A percentile compares a stretch with the other conserved stretches of the same genome.
Conservation (phyloP, 2,888 invertebrate genomes). For the Chaitophorus viminalis region DNA sequence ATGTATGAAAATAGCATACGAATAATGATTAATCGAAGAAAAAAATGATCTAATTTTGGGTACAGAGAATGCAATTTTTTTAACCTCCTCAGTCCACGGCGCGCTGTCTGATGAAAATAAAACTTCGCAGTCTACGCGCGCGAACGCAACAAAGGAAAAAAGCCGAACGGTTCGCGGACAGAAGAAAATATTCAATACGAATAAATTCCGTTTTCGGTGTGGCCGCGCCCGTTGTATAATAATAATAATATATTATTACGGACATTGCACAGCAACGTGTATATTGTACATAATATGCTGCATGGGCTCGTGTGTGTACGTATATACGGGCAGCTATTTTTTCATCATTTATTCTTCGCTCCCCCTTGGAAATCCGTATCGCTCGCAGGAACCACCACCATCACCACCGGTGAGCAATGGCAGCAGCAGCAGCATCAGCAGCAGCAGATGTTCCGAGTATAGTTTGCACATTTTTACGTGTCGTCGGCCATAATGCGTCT, state of each 20-base stretch:
- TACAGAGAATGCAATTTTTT: too few species aligned
- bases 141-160: not conserved
- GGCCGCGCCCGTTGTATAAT: not conserved
- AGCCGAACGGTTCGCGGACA: not conserved
- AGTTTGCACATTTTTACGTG: slow-evolving; percentile 20
- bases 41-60: too few species aligned
- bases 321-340: not conserved
- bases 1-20: too few species aligned
- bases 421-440: not conserved
- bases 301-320: too few species aligned
- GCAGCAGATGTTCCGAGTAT: slow-evolving; percentile 20
- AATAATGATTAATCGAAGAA: too few species aligned
- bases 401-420: not conserved
- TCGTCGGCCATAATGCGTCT: not conserved
- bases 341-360: not conserved
- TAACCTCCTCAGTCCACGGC: too few species aligned
- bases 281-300: too few species aligned
- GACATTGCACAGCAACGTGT: too few species aligned
- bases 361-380: not conserved
- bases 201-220: not conserved
- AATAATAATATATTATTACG: too few species aligned
- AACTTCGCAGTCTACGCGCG: not conserved
- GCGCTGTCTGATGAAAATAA: too few species aligned
- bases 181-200: too few species aligned
- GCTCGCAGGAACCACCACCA: not conserved